Conservation (phyloP, 2,797 vertebrate genomes). For the Acrocephalus scirpaceus region DNA sequence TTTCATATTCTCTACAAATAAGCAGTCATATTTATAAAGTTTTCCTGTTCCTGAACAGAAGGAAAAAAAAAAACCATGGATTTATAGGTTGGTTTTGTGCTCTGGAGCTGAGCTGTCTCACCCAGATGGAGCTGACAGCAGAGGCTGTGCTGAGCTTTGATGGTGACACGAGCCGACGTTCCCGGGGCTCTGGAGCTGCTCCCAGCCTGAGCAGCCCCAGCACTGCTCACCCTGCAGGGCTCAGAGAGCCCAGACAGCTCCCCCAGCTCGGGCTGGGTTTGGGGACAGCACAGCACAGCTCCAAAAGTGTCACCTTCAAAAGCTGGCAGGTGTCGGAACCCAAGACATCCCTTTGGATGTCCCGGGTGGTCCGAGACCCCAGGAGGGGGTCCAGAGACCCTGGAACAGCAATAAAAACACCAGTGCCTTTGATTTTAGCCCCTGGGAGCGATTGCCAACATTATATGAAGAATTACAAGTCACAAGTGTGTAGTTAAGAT, state of each 20-base stretch:
- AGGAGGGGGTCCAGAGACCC: too few relatives aligned
- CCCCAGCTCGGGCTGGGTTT: accelerated
- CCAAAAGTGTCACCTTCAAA: not conserved
- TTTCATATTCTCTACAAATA: too few relatives aligned
- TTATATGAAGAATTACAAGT: too few relatives aligned
- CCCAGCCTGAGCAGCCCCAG: not conserved
- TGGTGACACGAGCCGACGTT: not conserved
- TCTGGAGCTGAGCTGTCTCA: accelerated
- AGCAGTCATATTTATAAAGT: too few relatives aligned
- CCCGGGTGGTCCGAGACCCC: too few relatives aligned
- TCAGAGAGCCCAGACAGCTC: not conserved
- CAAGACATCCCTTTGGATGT: too few relatives aligned
- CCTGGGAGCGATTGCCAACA: too few relatives aligned
- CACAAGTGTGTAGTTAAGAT: too few relatives aligned
- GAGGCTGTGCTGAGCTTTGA: not conserved
- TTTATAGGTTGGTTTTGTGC: not conserved
- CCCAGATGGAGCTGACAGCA: not conserved
- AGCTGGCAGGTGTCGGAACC: too few relatives aligned
- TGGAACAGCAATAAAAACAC: too few relatives aligned
- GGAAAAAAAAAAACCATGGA: not conserved
- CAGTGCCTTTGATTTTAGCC: too few relatives aligned
- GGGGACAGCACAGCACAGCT: not conserved
- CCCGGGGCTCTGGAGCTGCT: not conserved
- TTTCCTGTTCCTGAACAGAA: too few relatives aligned
- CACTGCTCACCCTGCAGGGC: not conserved